Percentiles rank a stretch among this genome's conserved stretches.
phyloP scores from a whole-genome alignment of 1,140 invertebrate species.

The Drosophila aff. region DNA sequence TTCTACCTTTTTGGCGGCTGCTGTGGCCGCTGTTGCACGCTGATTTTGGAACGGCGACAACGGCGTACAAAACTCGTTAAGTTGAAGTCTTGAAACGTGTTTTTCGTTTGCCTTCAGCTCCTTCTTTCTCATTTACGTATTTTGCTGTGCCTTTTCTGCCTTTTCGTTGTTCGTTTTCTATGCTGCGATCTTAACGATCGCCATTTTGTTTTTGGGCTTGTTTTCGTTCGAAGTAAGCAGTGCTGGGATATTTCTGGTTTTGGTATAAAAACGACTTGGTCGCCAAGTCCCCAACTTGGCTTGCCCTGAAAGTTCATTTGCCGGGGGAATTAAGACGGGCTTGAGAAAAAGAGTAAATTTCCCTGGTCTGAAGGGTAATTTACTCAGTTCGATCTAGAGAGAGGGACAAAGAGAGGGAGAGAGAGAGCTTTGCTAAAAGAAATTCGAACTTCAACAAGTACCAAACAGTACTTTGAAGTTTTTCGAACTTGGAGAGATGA shows the following conservation, averaged over 20 bases:
- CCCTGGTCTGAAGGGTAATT: neutral
- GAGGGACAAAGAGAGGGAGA: neutral
- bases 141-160: constrained; percentile 15
- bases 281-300: constrained; percentile 39
- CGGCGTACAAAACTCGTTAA: constrained; percentile 65
- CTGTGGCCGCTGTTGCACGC: constrained; percentile 51
- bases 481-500: neutral
- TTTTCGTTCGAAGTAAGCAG: constrained; percentile 4
- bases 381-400: neutral
- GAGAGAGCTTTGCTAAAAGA: constrained; percentile 5
- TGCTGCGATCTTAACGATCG: constrained; percentile 59
- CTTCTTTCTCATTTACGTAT: constrained; percentile 35
- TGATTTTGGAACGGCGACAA: constrained; percentile 59
- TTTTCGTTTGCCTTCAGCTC: constrained; percentile 53
- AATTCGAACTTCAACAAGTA: constrained; percentile 17
- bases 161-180: constrained; percentile 25
- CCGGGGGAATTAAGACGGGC: constrained; percentile 21
- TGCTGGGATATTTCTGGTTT: constrained; percentile 62
- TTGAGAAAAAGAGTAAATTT: constrained; percentile 36
- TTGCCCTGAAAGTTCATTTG: constrained; percentile 57
- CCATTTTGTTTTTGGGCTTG: constrained; percentile 59
- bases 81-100: constrained; percentile 72
- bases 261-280: too few relatives aligned
- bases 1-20: constrained; percentile 58
- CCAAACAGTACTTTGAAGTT: neutral